A percentile compares a stretch with the other conserved stretches of the same genome.
These are phyloP conservation scores for Macropus fuliginosus DNA, from an alignment of 2,797 vertebrate species.

Conservation along the genomic window DNA sequence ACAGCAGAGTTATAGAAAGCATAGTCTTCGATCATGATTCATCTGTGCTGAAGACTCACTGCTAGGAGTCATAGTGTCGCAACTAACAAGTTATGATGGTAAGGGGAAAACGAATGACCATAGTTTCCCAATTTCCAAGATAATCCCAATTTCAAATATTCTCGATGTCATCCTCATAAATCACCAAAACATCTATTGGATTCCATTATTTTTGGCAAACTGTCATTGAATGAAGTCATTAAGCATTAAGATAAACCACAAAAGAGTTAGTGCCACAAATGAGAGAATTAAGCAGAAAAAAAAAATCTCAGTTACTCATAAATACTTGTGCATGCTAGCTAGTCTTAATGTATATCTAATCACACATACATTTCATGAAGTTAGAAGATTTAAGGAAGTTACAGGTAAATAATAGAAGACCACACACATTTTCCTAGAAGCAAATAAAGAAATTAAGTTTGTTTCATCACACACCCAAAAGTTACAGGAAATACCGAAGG, in stretches of 20 bases:
- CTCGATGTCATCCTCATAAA: neutral
- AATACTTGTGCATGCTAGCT: neutral
- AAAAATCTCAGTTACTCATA: neutral
- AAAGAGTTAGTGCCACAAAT: neutral
- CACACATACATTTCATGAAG: neutral
- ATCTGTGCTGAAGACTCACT: constrained; percentile 35
- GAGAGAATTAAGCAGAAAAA: neutral
- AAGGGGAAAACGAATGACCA: constrained; percentile 5
- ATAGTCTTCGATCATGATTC: constrained; percentile 25
- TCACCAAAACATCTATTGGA: neutral
- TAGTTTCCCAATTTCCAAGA: constrained; percentile 14
- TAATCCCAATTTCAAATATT: neutral
- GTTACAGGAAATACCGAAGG: neutral
- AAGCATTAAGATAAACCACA: neutral
- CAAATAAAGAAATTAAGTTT: neutral
- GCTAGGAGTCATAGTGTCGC: constrained; percentile 10
- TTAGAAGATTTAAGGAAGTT: neutral
- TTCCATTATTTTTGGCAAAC: neutral
- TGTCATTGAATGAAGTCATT: neutral
- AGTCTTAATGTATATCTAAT: neutral
- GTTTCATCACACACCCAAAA: neutral
- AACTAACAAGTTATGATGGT: constrained; percentile 24
- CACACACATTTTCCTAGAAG: neutral
- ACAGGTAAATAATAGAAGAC: neutral
- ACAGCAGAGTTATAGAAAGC: constrained; percentile 10